A percentile compares a stretch with the other conserved stretches of the same genome.
Evolutionary conservation across 1,140 invertebrate species (phyloP).

Genomic region (Nymphalis io): DNA sequence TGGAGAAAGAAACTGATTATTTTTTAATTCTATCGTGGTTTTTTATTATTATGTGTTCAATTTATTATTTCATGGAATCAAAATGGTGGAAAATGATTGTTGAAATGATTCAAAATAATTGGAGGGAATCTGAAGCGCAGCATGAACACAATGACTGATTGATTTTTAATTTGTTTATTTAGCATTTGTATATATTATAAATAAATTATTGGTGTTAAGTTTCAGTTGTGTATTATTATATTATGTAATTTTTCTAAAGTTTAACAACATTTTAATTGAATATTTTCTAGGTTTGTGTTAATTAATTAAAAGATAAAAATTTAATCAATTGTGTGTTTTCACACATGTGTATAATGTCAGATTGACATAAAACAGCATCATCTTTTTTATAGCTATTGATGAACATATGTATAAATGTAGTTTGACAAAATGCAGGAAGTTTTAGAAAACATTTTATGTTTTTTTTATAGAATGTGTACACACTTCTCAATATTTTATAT

Average conservation of each 20-base stretch:
- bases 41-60: slow-evolving; percentile 89
- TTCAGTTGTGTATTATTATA: neutral
- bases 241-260: neutral
- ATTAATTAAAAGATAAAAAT: too few species aligned
- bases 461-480: too few species aligned
- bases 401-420: too few species aligned
- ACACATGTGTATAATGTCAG: too few species aligned
- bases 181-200: slow-evolving; percentile 26
- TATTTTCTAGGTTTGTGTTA: too few species aligned
- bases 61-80: slow-evolving; percentile 90
- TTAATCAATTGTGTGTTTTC: too few species aligned
- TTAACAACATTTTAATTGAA: too few species aligned
- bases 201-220: slow-evolving; percentile 23
- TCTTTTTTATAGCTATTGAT: too few species aligned
- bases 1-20: slow-evolving; percentile 89
- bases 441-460: too few species aligned
- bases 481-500: too few species aligned
- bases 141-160: slow-evolving; percentile 88
- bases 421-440: too few species aligned
- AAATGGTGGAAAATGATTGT: slow-evolving; percentile 90
- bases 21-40: slow-evolving; percentile 91
- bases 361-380: too few species aligned
- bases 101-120: slow-evolving; percentile 92
- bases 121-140: slow-evolving; percentile 94
- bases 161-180: slow-evolving; percentile 16